A percentile compares a stretch with the other conserved stretches of the same genome.
Evolutionary conservation across 2,888 invertebrate genomes (phyloP).

Genomic region (Spisula subtruncata): DNA sequence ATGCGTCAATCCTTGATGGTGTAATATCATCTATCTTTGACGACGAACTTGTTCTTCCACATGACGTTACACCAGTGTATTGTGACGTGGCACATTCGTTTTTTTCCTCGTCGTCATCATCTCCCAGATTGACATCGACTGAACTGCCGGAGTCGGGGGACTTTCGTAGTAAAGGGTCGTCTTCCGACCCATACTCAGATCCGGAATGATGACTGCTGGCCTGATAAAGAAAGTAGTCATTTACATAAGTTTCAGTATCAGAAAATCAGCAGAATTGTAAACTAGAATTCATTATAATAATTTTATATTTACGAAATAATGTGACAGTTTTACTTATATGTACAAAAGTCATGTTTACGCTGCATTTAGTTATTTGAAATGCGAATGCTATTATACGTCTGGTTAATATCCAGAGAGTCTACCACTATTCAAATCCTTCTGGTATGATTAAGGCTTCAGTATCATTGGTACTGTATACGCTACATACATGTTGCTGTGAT

Average conservation of each 20-base stretch:
- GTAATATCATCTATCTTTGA: constrained; percentile 25
- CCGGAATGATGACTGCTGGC: constrained; percentile 48
- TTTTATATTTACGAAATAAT: too few species aligned
- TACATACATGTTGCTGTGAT: too few species aligned
- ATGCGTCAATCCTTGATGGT: constrained; percentile 29
- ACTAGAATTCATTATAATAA: too few species aligned
- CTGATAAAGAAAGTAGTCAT: constrained; percentile 27
- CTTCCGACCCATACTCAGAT: constrained; percentile 64
- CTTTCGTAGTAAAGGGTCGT: constrained; percentile 67
- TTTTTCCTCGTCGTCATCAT: constrained; percentile 47
- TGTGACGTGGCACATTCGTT: constrained; percentile 31
- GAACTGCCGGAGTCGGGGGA: constrained; percentile 67
- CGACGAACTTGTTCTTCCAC: background rate
- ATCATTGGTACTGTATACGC: too few species aligned
- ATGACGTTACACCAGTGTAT: constrained; percentile 22
- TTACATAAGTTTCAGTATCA: background rate
- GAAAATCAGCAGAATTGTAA: background rate
- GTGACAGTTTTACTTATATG: too few species aligned
- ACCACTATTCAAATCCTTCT: too few species aligned
- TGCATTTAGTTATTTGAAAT: too few species aligned
- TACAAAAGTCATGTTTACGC: too few species aligned
- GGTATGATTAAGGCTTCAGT: too few species aligned
- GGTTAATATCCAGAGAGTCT: too few species aligned
- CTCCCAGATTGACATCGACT: constrained; percentile 63
- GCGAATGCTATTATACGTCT: too few species aligned